These are phyloP conservation scores for Brachystomella parvula DNA, from an alignment of 1,140 invertebrate species.

Conservation along the genomic window DNA sequence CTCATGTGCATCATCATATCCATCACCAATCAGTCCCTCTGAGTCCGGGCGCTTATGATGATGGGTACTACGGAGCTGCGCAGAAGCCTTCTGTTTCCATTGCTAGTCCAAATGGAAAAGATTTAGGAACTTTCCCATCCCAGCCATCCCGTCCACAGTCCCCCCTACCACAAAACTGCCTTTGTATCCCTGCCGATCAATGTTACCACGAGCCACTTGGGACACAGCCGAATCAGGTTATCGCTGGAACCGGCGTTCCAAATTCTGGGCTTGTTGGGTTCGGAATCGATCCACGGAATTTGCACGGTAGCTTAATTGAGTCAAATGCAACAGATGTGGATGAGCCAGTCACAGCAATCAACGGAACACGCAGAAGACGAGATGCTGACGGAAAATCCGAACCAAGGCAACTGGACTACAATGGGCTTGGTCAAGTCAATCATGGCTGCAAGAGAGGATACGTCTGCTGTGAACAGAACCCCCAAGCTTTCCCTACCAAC, in stretches of 20 bases:
- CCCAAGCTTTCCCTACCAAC: background rate
- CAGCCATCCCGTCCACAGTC: background rate
- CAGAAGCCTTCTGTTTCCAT: constrained; percentile 16
- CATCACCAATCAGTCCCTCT: constrained; percentile 4
- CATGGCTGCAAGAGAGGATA: constrained; percentile 18
- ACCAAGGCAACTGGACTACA: constrained; percentile 5
- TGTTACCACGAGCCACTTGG: background rate
- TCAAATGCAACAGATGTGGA: constrained; percentile 29
- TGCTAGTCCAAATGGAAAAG: constrained; percentile 19
- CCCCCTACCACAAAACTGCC: constrained; percentile 16
- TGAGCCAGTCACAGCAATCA: background rate
- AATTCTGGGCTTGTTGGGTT: constrained; percentile 32
- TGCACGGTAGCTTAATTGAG: constrained; percentile 8
- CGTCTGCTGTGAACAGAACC: constrained; percentile 32
- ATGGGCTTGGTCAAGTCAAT: background rate
- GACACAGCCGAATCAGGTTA: constrained; percentile 11
- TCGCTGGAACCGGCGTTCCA: constrained; percentile 22
- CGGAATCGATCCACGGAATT: constrained; percentile 36
- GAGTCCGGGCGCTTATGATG: background rate
- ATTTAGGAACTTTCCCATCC: constrained; percentile 14
- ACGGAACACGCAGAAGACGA: background rate
- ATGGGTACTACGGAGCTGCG: constrained; percentile 10
- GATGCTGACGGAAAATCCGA: constrained; percentile 12
- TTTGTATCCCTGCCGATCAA: constrained; percentile 31
- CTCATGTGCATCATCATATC: constrained; percentile 19